Conservation (phyloP, 2,888 invertebrate genomes). For the Limnephilus rhombicus region DNA sequence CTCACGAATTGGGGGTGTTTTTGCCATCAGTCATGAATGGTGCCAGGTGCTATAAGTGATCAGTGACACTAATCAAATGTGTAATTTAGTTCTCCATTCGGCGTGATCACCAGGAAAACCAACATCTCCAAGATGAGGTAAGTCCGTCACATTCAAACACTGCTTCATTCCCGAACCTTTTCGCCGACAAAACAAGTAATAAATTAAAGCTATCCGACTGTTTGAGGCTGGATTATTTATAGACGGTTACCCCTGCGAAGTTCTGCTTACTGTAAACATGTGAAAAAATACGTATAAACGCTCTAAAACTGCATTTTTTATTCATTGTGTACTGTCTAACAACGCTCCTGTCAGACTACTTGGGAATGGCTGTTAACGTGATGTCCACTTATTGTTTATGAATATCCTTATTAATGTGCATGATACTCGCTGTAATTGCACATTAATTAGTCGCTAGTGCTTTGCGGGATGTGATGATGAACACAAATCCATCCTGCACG, state of each 20-base stretch:
- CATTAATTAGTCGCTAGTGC: constrained; percentile 43
- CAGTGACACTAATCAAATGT: constrained; percentile 59
- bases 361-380: constrained; percentile 2
- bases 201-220: constrained; percentile 44
- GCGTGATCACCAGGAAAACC: constrained; percentile 59
- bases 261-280: constrained; percentile 21
- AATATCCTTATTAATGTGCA: neutral
- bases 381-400: constrained; percentile 43
- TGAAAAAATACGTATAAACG: neutral
- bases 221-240: constrained; percentile 59
- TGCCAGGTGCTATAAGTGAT: constrained; percentile 58
- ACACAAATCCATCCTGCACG: neutral
- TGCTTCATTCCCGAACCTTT: constrained; percentile 32
- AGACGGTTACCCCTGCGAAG: constrained; percentile 45
- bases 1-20: constrained; percentile 54
- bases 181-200: constrained; percentile 63
- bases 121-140: constrained; percentile 59
- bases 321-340: constrained; percentile 13
- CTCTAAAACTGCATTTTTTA: constrained; percentile 27
- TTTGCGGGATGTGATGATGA: constrained; percentile 11
- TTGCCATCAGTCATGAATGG: constrained; percentile 58
- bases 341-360: constrained; percentile 47
- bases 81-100: constrained; percentile 52
- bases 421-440: constrained; percentile 33
- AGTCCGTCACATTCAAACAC: constrained; percentile 37